A percentile compares a stretch with the other conserved stretches of the same genome.
Conservation (phyloP, 2,888 invertebrate species). For the Sclerodermus sp. region DNA sequence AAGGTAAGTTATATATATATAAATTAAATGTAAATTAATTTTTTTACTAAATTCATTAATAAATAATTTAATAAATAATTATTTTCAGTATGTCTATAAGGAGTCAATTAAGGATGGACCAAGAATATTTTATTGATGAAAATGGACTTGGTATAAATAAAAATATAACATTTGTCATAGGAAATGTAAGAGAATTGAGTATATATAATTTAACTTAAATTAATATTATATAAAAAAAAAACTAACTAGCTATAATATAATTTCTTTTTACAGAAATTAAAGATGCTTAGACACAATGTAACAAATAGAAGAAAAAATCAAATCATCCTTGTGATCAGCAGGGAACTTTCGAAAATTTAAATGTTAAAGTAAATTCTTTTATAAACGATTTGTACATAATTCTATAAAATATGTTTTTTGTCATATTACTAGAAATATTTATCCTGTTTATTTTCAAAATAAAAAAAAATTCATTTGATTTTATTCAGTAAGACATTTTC, state of each 20-base stretch:
- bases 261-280: too few species aligned
- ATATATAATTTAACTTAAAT: neutral
- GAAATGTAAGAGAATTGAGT: conserved; percentile 53
- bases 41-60: conserved; percentile 16
- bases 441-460: neutral
- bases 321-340: conserved; percentile 65
- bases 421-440: neutral
- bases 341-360: conserved; percentile 56
- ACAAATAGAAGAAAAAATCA: conserved; percentile 69
- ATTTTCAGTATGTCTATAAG: conserved; percentile 69
- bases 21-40: conserved; percentile 12
- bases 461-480: neutral
- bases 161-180: conserved; percentile 78
- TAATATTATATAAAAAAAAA: neutral
- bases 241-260: too few species aligned
- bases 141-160: conserved; percentile 70
- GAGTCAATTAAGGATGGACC: conserved; percentile 70
- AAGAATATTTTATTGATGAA: conserved; percentile 60
- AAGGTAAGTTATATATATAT: conserved; percentile 52
- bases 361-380: conserved; percentile 28
- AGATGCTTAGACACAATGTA: conserved; percentile 30
- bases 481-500: neutral
- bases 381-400: neutral
- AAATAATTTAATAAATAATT: conserved; percentile 6
- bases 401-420: neutral